Conservation (phyloP, 1,140 invertebrate species). For the Bactericera cockerelli region DNA sequence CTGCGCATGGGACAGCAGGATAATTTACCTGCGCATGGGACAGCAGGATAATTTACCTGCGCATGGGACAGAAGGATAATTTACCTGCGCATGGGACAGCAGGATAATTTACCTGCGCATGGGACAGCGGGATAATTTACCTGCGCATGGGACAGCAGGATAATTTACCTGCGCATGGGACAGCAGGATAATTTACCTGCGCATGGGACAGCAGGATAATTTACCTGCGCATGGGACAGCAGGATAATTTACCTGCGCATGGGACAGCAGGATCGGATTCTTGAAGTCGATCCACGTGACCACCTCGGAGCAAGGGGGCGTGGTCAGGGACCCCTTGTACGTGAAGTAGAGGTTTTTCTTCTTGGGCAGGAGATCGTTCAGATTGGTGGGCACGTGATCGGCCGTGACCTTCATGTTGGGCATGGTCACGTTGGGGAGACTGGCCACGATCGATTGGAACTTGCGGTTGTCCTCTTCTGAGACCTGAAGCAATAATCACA, state of each 20-base stretch:
- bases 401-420: conserved; percentile 23
- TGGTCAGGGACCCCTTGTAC: conserved; percentile 79
- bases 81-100: too few species aligned
- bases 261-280: conserved; percentile 52
- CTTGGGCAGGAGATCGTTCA: conserved; percentile 28
- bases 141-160: too few species aligned
- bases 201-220: too few species aligned
- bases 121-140: too few species aligned
- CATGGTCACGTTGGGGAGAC: conserved; percentile 17
- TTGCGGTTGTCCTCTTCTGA: conserved; percentile 20
- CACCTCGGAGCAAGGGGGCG: conserved; percentile 75
- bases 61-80: too few species aligned
- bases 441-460: conserved; percentile 22
- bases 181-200: too few species aligned
- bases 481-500: conserved; percentile 19
- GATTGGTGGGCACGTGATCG: conserved; percentile 25
- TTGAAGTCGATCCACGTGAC: conserved; percentile 82
- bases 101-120: too few species aligned
- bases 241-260: conserved; percentile 49
- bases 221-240: too few species aligned
- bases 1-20: too few species aligned
- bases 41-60: too few species aligned
- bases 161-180: too few species aligned
- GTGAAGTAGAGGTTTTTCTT: conserved; percentile 47
- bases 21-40: too few species aligned